Evolutionary conservation across 2,888 invertebrate species (phyloP), one percentile per base, ranked within the genome.

Genomic region (Drosophila lutescens): DNA sequence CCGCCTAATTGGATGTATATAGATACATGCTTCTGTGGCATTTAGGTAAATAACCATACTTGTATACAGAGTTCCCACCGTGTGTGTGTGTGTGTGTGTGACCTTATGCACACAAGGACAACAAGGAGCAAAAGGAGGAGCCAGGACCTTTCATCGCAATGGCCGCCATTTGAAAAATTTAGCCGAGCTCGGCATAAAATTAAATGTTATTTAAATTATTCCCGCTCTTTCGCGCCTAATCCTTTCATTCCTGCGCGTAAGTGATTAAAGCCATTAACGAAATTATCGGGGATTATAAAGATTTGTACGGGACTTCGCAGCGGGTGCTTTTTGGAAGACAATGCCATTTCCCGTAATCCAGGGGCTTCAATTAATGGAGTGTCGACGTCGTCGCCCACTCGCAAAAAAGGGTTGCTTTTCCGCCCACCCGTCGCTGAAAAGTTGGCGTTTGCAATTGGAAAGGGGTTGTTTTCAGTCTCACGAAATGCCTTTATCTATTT

Each of bases 231-330:
- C 51, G 30, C 8, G 9, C 17, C 44, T 50, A 74, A 77, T 54
- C 71, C 68, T 68, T 70, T 71, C 54, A 36, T 58, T 68, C 56
- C 86, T 85, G 86, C 41, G 74, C 68, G 88, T 85, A 84, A 89
- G 87, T 91, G 91, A 91, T 91, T 91, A 91, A 91, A 90, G 79
- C 91, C 91, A 91, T 91, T 91, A 91, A 91, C 90, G 86, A 91
- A 91, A 91, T 91, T 91, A 91, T 91, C 89, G 86, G 67, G 89
- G 91, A 91, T 91, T 91, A 90, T 86, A 85, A 83, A 85, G 91
- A 91, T 91, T 90, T 91, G 78, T 82, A 76, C 75, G 77, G 67
- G 34, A 47, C 62, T 54, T 60, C 73, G 49, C 86, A 46, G 75
- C 86, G 88, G 86, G 77, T 80, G 77, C 74, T 41, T 49, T 63